Percentiles rank a stretch among this genome's conserved stretches.
Evolutionary conservation across 2,888 invertebrate species (phyloP).

Genomic region (Melolontha melolontha): DNA sequence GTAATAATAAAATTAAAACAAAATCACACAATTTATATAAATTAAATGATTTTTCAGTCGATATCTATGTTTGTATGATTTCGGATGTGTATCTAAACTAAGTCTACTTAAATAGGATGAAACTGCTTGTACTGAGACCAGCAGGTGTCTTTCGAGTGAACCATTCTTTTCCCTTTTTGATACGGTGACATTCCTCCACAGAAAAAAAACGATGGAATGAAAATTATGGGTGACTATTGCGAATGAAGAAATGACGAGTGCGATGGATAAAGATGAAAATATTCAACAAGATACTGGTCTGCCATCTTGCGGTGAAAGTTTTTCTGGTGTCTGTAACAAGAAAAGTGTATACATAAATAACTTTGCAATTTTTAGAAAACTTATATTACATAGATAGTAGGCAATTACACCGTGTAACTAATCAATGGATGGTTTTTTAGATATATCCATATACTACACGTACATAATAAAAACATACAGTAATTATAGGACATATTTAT

Average conservation of each 20-base stretch:
- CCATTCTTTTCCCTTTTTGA: conserved; percentile 15
- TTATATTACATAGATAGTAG: no score
- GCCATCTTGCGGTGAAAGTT: conserved; percentile 73
- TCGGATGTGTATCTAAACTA: conserved; percentile 3
- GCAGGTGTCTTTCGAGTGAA: conserved; percentile 23
- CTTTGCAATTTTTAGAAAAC: conserved; percentile 10
- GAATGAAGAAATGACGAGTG: conserved; percentile 55
- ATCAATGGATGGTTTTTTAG: no score
- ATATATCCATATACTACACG: no score
- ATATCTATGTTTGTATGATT: conserved; percentile 14
- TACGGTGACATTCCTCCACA: conserved; percentile 5
- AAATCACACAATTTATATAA: conserved; percentile 46
- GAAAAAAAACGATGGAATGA: conserved; percentile 39
- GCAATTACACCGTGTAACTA: no score
- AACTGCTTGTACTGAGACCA: conserved; percentile 8
- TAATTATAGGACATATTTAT: background rate
- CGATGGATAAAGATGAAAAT: conserved; percentile 40
- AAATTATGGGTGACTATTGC: conserved; percentile 45
- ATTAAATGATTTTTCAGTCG: conserved; percentile 40
- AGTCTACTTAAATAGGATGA: conserved; percentile 5
- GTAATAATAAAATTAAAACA: conserved; percentile 34
- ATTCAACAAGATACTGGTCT: conserved; percentile 63
- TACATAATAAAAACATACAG: no score
- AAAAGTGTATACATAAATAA: conserved; percentile 39
- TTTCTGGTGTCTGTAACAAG: conserved; percentile 75